Percentiles rank a stretch among this genome's conserved stretches.
These are phyloP conservation scores for Tigriopus japonicus DNA, from an alignment of 1,140 invertebrate species.

Conservation along the genomic window DNA sequence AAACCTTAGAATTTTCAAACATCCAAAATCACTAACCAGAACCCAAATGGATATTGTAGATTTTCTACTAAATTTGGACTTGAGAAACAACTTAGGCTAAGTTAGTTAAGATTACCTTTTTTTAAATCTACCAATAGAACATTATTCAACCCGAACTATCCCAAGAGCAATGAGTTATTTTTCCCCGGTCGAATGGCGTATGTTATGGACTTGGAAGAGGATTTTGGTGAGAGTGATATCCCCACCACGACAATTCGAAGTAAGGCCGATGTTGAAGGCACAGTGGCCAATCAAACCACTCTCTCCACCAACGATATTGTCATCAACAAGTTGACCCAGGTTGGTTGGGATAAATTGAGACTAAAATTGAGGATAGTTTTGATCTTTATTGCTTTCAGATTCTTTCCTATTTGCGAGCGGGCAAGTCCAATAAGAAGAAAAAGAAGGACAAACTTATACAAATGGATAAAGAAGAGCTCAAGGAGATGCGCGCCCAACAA, in stretches of 20 bases:
- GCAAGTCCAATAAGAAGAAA: conserved; percentile 47
- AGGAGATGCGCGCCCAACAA: conserved; percentile 16
- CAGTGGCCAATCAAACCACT: conserved; percentile 42
- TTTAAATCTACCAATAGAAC: too few species aligned
- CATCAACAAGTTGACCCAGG: conserved; percentile 86
- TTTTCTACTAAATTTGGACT: too few species aligned
- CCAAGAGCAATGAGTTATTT: conserved; percentile 79
- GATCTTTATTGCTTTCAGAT: conserved; percentile 30
- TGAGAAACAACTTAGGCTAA: too few species aligned
- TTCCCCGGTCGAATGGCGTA: conserved; percentile 92
- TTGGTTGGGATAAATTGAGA: too few species aligned
- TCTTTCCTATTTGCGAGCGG: conserved; percentile 61
- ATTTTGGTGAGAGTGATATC: conserved; percentile 65
- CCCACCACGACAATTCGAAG: conserved; percentile 87
- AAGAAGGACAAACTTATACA: conserved; percentile 32
- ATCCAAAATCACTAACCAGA: too few species aligned
- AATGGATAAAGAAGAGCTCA: conserved; percentile 20
- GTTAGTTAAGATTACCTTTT: too few species aligned
- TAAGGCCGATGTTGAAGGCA: conserved; percentile 74
- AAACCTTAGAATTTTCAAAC: too few species aligned
- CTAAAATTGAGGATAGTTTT: too few species aligned
- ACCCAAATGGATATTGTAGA: too few species aligned
- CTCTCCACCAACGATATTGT: conserved; percentile 84
- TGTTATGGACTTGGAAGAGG: conserved; percentile 84
- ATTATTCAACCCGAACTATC: conserved; percentile 19